Percentiles rank a stretch among this genome's conserved stretches.
These are phyloP conservation scores for human DNA, from an alignment of 2,113 vertebrate species.

Conservation along the genomic window DNA sequence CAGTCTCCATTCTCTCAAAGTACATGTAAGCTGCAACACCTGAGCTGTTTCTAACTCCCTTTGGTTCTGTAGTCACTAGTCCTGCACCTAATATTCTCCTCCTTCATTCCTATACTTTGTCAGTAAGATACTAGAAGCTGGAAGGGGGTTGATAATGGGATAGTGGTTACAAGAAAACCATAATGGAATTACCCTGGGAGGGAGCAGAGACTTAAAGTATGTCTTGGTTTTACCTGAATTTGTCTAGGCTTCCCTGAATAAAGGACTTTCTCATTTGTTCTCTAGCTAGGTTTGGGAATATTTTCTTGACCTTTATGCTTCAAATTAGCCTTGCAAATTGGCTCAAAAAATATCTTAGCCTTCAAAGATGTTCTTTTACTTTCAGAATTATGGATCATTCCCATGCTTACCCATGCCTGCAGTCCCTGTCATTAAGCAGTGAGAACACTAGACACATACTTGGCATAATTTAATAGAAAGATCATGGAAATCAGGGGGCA, in stretches of 20 bases:
- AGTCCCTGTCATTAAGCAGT: background rate
- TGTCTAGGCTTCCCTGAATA: background rate
- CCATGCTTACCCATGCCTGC: background rate
- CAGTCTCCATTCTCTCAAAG: background rate
- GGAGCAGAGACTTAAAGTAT: background rate
- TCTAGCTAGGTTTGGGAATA: conserved; percentile 32
- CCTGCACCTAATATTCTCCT: background rate
- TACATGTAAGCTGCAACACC: background rate
- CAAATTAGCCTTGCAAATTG: conserved; percentile 69
- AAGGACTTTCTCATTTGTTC: conserved; percentile 43
- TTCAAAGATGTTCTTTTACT: conserved; percentile 55
- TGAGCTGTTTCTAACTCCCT: background rate
- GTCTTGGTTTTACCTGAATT: background rate
- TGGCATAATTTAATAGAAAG: conserved; percentile 38
- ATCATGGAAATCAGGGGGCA: conserved; percentile 1
- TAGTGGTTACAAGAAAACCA: background rate
- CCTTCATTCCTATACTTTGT: background rate
- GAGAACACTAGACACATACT: background rate
- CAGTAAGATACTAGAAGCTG: background rate
- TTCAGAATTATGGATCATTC: background rate
- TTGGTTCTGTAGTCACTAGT: background rate
- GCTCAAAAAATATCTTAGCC: conserved; percentile 45
- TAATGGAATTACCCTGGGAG: background rate
- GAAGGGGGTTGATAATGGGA: background rate
- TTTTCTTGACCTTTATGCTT: conserved; percentile 69